phyloP scores from a whole-genome alignment of 2,888 invertebrate genomes.

The Pachycephus smyrnensis region DNA sequence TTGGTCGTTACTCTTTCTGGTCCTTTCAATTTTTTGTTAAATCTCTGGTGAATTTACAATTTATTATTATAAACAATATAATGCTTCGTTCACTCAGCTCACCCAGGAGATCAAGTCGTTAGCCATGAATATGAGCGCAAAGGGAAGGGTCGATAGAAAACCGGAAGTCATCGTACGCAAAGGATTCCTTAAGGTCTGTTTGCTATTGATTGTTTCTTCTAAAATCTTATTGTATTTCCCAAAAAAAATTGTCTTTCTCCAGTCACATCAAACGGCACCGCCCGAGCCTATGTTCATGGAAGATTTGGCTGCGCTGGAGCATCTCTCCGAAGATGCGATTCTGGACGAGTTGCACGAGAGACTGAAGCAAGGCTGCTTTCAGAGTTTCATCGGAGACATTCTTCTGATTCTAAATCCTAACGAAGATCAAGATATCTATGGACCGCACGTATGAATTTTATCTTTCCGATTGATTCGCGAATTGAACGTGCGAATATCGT shows the following conservation, averaged over 20 bases:
- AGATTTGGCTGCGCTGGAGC: constrained; percentile 84
- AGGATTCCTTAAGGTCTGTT: constrained; percentile 61
- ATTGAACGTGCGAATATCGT: neutral
- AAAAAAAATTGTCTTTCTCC: neutral
- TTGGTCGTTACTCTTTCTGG: neutral
- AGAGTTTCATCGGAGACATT: constrained; percentile 85
- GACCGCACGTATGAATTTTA: constrained; percentile 72
- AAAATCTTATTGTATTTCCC: neutral
- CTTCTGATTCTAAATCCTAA: constrained; percentile 85
- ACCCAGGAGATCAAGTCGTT: constrained; percentile 78
- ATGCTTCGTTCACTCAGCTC: constrained; percentile 69
- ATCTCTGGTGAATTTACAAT: neutral
- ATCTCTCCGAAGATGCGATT: constrained; percentile 79
- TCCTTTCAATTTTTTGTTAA: neutral
- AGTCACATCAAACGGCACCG: constrained; percentile 64
- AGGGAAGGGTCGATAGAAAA: constrained; percentile 68
- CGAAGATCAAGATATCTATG: constrained; percentile 78
- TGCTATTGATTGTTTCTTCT: neutral
- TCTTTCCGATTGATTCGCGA: neutral
- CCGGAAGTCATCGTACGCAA: constrained; percentile 68
- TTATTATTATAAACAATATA: neutral
- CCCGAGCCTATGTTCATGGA: constrained; percentile 83
- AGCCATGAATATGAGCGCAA: constrained; percentile 69
- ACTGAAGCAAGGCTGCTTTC: constrained; percentile 75
- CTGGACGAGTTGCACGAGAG: constrained; percentile 78